Conservation (phyloP, 2,888 invertebrate species). For the Cybosia mesomella region DNA sequence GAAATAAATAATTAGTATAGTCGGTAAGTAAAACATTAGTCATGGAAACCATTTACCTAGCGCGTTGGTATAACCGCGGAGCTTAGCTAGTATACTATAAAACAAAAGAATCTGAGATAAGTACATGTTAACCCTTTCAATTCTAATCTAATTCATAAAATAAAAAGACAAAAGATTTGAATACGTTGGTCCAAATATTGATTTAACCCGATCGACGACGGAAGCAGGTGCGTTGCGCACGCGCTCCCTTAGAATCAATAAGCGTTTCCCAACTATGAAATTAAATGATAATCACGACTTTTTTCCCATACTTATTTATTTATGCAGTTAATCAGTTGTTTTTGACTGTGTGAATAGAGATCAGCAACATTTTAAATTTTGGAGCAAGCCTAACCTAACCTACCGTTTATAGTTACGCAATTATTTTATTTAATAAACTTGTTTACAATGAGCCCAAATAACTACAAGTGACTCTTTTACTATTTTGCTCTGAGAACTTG, state of each 20-base stretch:
- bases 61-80: neutral
- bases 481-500: too few species aligned
- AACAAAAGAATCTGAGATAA: slow-evolving; percentile 22
- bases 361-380: slow-evolving; percentile 57
- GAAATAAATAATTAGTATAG: too few species aligned
- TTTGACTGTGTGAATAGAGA: slow-evolving; percentile 64
- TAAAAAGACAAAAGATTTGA: slow-evolving; percentile 76
- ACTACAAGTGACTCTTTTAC: too few species aligned
- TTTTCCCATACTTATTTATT: slow-evolving; percentile 79
- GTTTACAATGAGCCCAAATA: too few species aligned
- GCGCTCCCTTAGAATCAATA: slow-evolving; percentile 78
- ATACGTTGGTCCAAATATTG: slow-evolving; percentile 85
- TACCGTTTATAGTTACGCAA: too few species aligned
- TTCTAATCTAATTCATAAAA: slow-evolving; percentile 52
- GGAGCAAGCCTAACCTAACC: too few species aligned
- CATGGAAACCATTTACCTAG: neutral
- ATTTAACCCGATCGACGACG: slow-evolving; percentile 85
- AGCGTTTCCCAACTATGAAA: slow-evolving; percentile 84
- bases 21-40: neutral
- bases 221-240: slow-evolving; percentile 84
- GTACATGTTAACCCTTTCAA: slow-evolving; percentile 37
- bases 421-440: too few species aligned
- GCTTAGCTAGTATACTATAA: neutral
- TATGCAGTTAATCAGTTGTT: slow-evolving; percentile 80
- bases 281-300: slow-evolving; percentile 86